These are phyloP conservation scores for Isoperla grammatica DNA, from an alignment of 2,888 invertebrate genomes.

Conservation along the genomic window DNA sequence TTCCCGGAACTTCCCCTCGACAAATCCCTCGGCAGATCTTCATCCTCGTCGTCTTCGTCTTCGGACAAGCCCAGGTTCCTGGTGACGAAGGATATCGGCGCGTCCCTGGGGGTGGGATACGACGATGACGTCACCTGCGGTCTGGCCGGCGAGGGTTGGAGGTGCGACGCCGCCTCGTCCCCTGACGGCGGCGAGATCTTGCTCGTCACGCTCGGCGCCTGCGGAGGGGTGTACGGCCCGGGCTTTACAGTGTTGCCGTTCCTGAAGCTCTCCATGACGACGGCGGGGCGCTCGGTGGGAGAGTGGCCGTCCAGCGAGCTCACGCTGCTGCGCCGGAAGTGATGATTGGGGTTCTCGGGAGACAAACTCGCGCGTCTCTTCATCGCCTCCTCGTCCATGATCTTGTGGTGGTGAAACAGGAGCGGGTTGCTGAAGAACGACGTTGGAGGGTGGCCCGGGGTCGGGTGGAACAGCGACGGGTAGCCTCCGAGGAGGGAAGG, in stretches of 20 bases:
- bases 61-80: conserved; percentile 9
- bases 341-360: conserved; percentile 43
- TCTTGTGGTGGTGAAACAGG: conserved; percentile 45
- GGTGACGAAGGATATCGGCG: conserved; percentile 12
- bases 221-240: conserved; percentile 17
- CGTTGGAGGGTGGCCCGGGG: conserved; percentile 39
- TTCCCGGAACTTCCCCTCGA: conserved; percentile 45
- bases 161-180: conserved; percentile 59
- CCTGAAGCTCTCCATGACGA: conserved; percentile 1
- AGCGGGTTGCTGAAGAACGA: conserved; percentile 57
- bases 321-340: conserved; percentile 5
- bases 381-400: conserved; percentile 46
- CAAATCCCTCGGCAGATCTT: conserved; percentile 38
- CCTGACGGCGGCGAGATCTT: conserved; percentile 63
- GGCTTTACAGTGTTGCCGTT: conserved; percentile 10
- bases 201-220: conserved; percentile 29
- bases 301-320: conserved; percentile 8
- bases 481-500: conserved; percentile 55
- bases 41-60: conserved; percentile 34
- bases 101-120: conserved; percentile 38
- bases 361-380: conserved; percentile 51
- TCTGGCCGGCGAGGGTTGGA: conserved; percentile 60
- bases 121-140: conserved; percentile 43
- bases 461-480: conserved; percentile 33
- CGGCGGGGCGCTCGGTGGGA: background rate